Evolutionary conservation across 2,888 invertebrate species (phyloP).

Genomic region (Amitus sp.): DNA sequence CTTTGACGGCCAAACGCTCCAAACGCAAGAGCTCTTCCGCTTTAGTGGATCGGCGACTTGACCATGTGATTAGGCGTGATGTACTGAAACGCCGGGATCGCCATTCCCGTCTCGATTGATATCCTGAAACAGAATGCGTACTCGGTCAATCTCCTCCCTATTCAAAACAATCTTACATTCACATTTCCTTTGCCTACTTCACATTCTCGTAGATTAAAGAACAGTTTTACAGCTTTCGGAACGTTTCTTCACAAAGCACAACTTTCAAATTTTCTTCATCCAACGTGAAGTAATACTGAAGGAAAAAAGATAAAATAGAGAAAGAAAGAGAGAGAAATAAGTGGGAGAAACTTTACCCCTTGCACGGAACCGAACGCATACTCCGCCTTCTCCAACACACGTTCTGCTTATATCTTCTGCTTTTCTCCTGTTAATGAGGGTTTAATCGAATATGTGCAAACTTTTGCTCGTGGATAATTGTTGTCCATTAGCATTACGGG

Average conservation of each 20-base stretch:
- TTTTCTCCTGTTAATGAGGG: no score
- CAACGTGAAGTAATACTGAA: not conserved
- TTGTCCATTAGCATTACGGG: no score
- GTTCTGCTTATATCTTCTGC: no score
- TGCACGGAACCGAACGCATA: no score
- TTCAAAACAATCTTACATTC: not conserved
- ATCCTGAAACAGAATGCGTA: constrained; percentile 76
- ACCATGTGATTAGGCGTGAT: constrained; percentile 93
- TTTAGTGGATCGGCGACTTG: constrained; percentile 89
- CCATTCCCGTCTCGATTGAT: constrained; percentile 94
- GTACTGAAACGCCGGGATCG: constrained; percentile 91
- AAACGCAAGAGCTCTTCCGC: constrained; percentile 35
- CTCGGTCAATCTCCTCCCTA: constrained; percentile 7
- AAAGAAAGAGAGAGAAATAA: no score
- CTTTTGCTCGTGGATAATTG: no score
- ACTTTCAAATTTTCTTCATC: constrained; percentile 12
- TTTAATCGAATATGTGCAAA: no score
- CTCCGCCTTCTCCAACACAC: no score
- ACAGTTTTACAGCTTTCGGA: not conserved
- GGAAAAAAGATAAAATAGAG: not conserved
- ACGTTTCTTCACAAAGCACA: not conserved
- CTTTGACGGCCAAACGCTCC: constrained; percentile 36
- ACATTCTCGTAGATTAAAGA: not conserved
- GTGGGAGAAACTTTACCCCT: no score
- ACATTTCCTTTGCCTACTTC: not conserved